Evolutionary conservation across 2,888 invertebrate species (phyloP).

Genomic region (Dolichopus griseipennis): DNA sequence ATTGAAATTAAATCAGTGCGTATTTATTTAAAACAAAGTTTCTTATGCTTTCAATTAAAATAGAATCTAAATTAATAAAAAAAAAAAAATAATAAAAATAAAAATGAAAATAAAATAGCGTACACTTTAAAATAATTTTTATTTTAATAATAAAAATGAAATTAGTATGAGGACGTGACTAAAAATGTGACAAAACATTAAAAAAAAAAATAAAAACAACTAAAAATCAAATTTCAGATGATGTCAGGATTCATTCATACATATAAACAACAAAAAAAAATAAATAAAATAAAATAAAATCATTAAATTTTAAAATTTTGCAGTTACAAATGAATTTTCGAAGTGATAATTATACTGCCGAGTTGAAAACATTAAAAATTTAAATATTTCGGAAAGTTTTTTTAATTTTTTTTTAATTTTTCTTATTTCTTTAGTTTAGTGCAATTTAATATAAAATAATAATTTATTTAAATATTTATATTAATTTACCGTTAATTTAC

Average conservation of each 20-base stretch:
- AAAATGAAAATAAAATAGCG: too few species aligned
- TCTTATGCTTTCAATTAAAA: not conserved
- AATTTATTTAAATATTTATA: too few species aligned
- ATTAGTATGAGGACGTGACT: constrained; percentile 1
- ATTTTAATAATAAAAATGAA: too few species aligned
- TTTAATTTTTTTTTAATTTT: too few species aligned
- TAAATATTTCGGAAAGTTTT: not conserved
- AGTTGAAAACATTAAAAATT: not conserved
- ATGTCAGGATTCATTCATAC: constrained; percentile 2
- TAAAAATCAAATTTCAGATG: not conserved
- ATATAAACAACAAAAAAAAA: not conserved
- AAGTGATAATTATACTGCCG: not conserved
- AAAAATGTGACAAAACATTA: not conserved
- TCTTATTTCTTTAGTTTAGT: too few species aligned
- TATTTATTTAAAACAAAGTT: not conserved
- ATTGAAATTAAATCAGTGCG: too few species aligned
- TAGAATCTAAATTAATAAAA: not conserved
- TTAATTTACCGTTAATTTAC: too few species aligned
- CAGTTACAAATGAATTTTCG: not conserved
- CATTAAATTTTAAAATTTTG: not conserved
- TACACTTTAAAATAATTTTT: too few species aligned
- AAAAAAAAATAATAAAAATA: too few species aligned
- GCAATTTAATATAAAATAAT: too few species aligned
- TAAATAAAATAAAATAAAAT: not conserved
- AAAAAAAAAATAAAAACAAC: not conserved